Base-by-base conservation (phyloP, 2,888 invertebrate genomes). In the Pogonocherus hispidulus region DNA sequence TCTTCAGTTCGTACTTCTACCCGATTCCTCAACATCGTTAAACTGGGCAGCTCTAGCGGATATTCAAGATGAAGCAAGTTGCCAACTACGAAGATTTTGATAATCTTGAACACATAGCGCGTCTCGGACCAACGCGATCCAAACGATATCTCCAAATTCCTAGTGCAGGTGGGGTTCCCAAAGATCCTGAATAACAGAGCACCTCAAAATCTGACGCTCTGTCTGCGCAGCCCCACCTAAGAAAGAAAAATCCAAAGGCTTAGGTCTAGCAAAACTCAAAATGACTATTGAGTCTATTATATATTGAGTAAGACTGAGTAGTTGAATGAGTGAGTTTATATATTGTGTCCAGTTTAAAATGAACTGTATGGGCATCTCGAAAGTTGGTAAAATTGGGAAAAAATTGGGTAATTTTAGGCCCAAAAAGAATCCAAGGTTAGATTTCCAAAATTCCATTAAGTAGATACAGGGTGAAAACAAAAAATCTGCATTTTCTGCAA, bases 211-310 rank as follows among this genome's bases (percentile, higher is more conserved):
- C 75, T 67, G 69, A 76, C 69, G 66, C 75, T 75, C 44, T 75
- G 70, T 70, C 75, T 76, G 70, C 77, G 73, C 51, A 70, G 66
- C 70, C 71, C 73, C 59, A 70, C 71, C 75, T 74, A 63, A 20
- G 67, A 75, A 69, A 32, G 1, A 8, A 32, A 32, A 32, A 32
- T 2, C 6, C n/a, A n/a, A n/a, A n/a, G n/a, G n/a, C n/a, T n/a
- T n/a, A n/a, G n/a, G n/a, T n/a, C n/a, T n/a, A n/a, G n/a, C n/a
- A n/a, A n/a, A n/a, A n/a, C n/a, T n/a, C n/a, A n/a, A n/a, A n/a
- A n/a, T n/a, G n/a, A n/a, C n/a, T n/a, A n/a, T n/a, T n/a, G n/a
- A n/a, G n/a, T n/a, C n/a, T n/a, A n/a, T n/a, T n/a, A n/a, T n/a
- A n/a, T n/a, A n/a, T n/a, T n/a, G n/a, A n/a, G n/a, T n/a, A n/a